Evolutionary conservation across 64 coral and sea anemone genomes (phyloP), one percentile per base, ranked within the genome.

Genomic region (Pachyseris speciosa): DNA sequence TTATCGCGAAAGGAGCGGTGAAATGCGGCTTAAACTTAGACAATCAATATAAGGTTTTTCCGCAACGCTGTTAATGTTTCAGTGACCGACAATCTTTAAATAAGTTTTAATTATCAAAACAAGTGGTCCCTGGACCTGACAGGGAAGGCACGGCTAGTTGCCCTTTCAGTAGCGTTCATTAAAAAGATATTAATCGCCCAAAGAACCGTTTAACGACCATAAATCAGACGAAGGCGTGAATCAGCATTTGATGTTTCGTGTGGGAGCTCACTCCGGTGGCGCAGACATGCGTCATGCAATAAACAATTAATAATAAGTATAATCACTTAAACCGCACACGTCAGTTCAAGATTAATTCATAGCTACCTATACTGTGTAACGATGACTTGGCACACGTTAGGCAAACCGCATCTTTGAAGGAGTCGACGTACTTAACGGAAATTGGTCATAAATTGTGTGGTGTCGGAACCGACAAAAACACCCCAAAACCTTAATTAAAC

Each of bases 21-120:
- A 58, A 60, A 13, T 61, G 52, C 9, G 34, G 32, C 16, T 60
- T 33, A 0, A 61, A 10, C 24, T 81, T 27, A 81, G 77, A 61
- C 20, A 38, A 81, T 40, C 52, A 81, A 81, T 81, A 81, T 81
- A 24, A 40, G 1, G 22, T 36, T 81, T 27, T 63, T 81, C 51
- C 51, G 77, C 53, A 81, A 79, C 39, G 9, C 22, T 61, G 50
- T 26, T 51, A 33, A 19, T 9, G 55, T 58, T 61, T 60, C n/a
- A 57, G 31, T 34, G 28, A 4, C 32, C 29, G 8, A 15, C 15
- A 13, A 37, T 71, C 36, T 40, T 26, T 71, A 20, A 71, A 0
- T 38, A 17, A 37, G 67, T 16, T 20, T 71, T 71, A 71, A 71
- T 71, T 39, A 38, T 17, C 7, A 71, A 39, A 71, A 38, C 34